These are phyloP conservation scores for Enteromius radiatus DNA, from an alignment of 2,797 vertebrate species.

Conservation along the genomic window DNA sequence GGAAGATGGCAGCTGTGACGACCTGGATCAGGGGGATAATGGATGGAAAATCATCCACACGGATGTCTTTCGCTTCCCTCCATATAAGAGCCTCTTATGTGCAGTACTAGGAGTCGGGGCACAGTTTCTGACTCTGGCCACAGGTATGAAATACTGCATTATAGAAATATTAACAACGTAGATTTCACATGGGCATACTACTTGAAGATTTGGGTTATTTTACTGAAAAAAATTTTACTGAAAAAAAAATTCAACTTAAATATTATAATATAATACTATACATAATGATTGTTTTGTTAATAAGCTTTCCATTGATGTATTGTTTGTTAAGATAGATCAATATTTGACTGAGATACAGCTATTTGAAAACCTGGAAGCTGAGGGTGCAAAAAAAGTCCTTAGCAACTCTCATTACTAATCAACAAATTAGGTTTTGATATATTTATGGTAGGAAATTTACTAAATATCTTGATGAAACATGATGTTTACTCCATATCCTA, in stretches of 20 bases:
- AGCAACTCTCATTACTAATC: not conserved
- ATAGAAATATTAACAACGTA: not conserved
- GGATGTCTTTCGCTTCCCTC: constrained; percentile 92
- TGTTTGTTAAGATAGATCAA: not conserved
- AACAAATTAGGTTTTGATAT: not conserved
- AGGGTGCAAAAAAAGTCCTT: not conserved
- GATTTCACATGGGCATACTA: not conserved
- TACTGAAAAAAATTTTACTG: not conserved
- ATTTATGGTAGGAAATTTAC: not conserved
- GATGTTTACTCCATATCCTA: not conserved
- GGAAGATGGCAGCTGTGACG: constrained; percentile 87
- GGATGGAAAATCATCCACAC: constrained; percentile 97
- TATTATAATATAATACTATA: not conserved
- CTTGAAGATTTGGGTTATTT: not conserved
- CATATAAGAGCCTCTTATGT: constrained; percentile 87
- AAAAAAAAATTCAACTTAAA: not conserved
- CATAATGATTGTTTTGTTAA: not conserved
- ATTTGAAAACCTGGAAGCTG: not conserved
- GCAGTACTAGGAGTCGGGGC: constrained; percentile 89
- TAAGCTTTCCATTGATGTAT: not conserved
- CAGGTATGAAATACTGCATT: constrained; percentile 73
- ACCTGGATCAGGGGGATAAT: constrained; percentile 92
- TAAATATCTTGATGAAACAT: not conserved
- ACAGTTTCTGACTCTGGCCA: constrained; percentile 91
- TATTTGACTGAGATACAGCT: not conserved